Conservation (phyloP, 1,140 invertebrate genomes). For the Tetramorium parvispinum region DNA sequence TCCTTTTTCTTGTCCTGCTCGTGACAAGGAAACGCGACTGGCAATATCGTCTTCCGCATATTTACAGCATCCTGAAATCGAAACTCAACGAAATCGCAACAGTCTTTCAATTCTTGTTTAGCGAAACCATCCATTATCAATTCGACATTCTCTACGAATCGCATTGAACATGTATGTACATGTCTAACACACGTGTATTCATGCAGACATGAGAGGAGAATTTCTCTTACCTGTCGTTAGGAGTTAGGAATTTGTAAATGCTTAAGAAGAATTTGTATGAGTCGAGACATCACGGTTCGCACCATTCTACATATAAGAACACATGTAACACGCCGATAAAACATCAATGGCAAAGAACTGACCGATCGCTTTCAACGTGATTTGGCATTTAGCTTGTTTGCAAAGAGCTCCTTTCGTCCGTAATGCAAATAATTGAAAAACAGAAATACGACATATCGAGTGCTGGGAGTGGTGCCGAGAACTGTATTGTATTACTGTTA, state of each 20-base stretch:
- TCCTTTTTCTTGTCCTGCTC: not conserved
- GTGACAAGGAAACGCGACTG: not conserved
- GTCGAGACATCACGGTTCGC: not conserved
- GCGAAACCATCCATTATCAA: conserved; percentile 17
- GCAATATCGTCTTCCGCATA: not conserved
- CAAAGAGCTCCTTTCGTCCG: not conserved
- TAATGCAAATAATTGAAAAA: conserved; percentile 1
- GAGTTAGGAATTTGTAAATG: conserved; percentile 30
- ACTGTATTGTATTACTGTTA: not conserved
- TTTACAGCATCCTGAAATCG: not conserved
- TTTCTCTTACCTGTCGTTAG: conserved; percentile 8
- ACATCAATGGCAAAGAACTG: not conserved
- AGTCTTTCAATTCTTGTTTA: not conserved
- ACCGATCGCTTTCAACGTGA: not conserved
- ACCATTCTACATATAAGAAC: not conserved
- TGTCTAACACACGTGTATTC: not conserved
- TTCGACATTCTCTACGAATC: conserved; percentile 25
- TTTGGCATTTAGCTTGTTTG: conserved; percentile 22
- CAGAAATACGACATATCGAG: conserved; percentile 1
- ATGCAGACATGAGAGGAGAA: conserved; percentile 4
- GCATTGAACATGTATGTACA: conserved; percentile 29
- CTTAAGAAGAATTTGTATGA: conserved; percentile 21
- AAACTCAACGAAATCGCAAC: not conserved
- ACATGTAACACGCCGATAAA: not conserved
- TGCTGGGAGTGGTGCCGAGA: not conserved